Percentiles rank a stretch among this genome's conserved stretches.
Evolutionary conservation across 1,140 invertebrate species (phyloP).

Genomic region (Bombus waltoni): DNA sequence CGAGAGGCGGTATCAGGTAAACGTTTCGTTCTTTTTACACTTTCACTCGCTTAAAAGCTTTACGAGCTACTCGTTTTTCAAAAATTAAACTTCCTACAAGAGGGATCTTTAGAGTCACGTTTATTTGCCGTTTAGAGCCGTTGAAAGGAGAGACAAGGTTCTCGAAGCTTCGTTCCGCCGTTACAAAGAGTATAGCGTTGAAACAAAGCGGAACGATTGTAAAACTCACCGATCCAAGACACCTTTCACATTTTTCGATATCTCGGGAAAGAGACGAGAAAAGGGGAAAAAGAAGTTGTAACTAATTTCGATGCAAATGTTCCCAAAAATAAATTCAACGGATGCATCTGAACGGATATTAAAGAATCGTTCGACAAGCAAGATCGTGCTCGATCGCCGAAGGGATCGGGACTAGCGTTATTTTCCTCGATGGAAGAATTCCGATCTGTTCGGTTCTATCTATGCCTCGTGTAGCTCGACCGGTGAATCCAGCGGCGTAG

Average conservation of each 20-base stretch:
- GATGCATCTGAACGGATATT: neutral
- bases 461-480: neutral
- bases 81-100: too few species aligned
- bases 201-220: neutral
- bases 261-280: neutral
- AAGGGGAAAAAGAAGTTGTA: neutral
- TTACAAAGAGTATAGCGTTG: neutral
- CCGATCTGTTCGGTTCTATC: neutral
- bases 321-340: neutral
- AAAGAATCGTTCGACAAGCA: neutral
- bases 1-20: conserved; percentile 89
- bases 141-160: too few species aligned
- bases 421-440: conserved; percentile 8
- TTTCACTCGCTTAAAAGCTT: too few species aligned
- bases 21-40: too few species aligned
- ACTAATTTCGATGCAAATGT: conserved; percentile 15
- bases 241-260: neutral
- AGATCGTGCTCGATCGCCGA: conserved; percentile 9
- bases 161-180: too few species aligned
- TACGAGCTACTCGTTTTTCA: too few species aligned
- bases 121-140: too few species aligned
- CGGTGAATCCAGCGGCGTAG: neutral
- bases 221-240: neutral
- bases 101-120: too few species aligned
- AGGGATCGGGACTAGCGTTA: neutral